Conservation (phyloP, 2,797 vertebrate species). For the Pempheris klunzingeri region DNA sequence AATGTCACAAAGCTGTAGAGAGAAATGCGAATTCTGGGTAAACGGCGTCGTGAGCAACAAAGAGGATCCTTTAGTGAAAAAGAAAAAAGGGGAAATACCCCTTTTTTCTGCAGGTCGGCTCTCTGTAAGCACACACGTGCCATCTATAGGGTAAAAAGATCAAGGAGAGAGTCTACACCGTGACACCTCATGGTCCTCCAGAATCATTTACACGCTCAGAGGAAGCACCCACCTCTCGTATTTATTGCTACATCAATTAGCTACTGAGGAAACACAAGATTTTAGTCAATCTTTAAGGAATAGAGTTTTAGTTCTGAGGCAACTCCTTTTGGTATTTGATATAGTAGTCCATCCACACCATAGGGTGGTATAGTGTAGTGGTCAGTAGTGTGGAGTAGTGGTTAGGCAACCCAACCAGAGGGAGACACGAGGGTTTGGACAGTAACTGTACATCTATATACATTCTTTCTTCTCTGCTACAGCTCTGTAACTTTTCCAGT, state of each 20-base stretch:
- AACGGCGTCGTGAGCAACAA: constrained; percentile 17
- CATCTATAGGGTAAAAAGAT: constrained; percentile 26
- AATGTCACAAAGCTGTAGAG: constrained; percentile 63
- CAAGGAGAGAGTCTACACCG: constrained; percentile 51
- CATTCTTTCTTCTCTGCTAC: constrained; percentile 57
- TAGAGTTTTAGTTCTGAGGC: constrained; percentile 66
- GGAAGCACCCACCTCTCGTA: constrained; percentile 64
- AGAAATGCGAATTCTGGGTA: constrained; percentile 34
- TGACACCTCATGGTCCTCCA: constrained; percentile 56
- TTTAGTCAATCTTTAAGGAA: constrained; percentile 54
- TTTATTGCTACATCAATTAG: constrained; percentile 86
- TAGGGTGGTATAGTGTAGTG: constrained; percentile 78
- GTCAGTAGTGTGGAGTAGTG: constrained; percentile 85
- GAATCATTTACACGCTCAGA: constrained; percentile 60
- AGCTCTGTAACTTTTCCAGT: constrained; percentile 56
- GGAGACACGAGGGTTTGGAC: constrained; percentile 61
- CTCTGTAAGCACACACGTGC: constrained; percentile 24
- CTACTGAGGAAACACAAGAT: constrained; percentile 79
- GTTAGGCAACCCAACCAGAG: constrained; percentile 74
- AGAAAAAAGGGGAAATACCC: constrained; percentile 11
- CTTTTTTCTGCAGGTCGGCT: constrained; percentile 29
- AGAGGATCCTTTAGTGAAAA: constrained; percentile 59
- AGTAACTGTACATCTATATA: constrained; percentile 72
- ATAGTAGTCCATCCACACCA: constrained; percentile 80
- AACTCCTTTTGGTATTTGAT: constrained; percentile 52